Percentiles rank a stretch among this genome's conserved stretches.
phyloP scores from a whole-genome alignment of 53 echinoderm and acorn worm species.

The Arbacia lixula region DNA sequence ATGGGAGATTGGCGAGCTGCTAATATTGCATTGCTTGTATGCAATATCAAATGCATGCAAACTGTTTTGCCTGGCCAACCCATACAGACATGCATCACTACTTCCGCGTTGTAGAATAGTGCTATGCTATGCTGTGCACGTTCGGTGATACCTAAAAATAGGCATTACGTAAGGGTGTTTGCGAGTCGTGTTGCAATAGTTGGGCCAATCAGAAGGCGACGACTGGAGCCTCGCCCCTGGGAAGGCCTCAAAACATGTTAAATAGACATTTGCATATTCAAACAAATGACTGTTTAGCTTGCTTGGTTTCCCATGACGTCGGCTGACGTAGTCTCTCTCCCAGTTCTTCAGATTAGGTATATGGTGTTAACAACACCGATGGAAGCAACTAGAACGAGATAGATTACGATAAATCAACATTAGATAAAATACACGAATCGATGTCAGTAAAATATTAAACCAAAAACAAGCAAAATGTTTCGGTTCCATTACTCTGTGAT shows the following conservation, averaged over 20 bases:
- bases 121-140: neutral
- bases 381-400: no score
- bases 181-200: neutral
- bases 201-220: neutral
- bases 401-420: no score
- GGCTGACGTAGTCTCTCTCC: no score
- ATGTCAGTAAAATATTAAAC: no score
- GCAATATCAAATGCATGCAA: neutral
- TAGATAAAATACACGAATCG: no score
- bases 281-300: neutral
- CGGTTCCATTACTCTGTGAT: no score
- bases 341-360: no score
- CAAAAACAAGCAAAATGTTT: no score
- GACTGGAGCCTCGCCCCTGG: constrained; percentile 6
- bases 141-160: constrained; percentile 10
- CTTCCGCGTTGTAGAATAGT: no score
- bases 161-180: constrained; percentile 20
- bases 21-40: constrained; percentile 5
- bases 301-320: no score
- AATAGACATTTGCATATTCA: constrained; percentile 20
- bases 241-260: constrained; percentile 14
- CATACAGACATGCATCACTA: no score
- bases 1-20: neutral
- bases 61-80: neutral
- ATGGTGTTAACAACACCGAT: no score